Evolutionary conservation across 2,113 vertebrate genomes (phyloP).

Genomic region (Mellivora capensis): DNA sequence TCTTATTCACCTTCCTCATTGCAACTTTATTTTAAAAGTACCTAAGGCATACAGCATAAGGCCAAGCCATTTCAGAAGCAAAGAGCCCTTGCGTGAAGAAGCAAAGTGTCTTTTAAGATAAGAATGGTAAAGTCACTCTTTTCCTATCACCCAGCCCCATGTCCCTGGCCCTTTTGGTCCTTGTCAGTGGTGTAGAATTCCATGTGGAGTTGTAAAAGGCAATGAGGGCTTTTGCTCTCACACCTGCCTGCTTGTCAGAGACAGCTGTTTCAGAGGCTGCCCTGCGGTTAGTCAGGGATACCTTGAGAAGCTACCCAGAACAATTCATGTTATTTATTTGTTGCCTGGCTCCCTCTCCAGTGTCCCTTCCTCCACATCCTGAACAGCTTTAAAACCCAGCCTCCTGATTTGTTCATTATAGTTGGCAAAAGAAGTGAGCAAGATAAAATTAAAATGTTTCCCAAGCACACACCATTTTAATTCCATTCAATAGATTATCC

Average conservation of each 20-base stretch:
- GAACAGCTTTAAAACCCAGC: neutral
- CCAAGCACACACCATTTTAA: conserved; percentile 46
- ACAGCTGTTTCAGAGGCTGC: neutral
- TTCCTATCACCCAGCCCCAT: neutral
- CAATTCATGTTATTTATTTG: conserved; percentile 65
- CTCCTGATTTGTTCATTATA: conserved; percentile 42
- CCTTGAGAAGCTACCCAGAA: neutral
- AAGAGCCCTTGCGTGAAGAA: neutral
- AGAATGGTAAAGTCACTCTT: neutral
- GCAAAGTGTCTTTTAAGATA: neutral
- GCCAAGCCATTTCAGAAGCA: neutral
- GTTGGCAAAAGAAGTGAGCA: conserved; percentile 51
- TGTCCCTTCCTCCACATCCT: neutral
- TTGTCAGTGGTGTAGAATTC: neutral
- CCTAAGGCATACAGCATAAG: neutral
- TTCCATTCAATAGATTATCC: conserved; percentile 71
- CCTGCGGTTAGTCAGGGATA: neutral
- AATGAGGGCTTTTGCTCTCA: neutral
- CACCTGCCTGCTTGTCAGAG: neutral
- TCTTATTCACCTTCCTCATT: neutral
- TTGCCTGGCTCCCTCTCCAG: conserved; percentile 29
- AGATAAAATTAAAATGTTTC: conserved; percentile 72
- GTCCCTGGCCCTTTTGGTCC: neutral
- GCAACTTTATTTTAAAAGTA: neutral
- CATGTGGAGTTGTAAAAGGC: conserved; percentile 50